Percentiles rank a stretch among this genome's conserved stretches.
phyloP scores from a whole-genome alignment of 1,140 invertebrate species.

The Pararge aegeria region DNA sequence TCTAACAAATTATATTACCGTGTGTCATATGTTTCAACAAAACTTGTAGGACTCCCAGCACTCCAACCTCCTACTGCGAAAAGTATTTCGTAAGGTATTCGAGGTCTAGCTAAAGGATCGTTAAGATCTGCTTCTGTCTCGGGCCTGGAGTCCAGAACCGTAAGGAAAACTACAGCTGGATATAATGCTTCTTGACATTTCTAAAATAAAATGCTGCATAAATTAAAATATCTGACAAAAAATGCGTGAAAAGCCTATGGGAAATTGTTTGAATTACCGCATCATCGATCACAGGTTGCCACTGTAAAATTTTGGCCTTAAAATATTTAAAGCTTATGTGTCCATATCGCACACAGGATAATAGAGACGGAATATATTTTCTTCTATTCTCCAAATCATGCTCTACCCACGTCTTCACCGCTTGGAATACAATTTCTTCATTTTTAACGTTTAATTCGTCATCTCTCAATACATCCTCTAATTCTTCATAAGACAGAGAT shows the following conservation, averaged over 20 bases:
- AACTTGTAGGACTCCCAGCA: conserved; percentile 87
- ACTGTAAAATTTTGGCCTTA: conserved; percentile 81
- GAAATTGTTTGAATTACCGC: conserved; percentile 52
- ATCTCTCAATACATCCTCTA: conserved; percentile 80
- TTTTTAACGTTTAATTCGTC: conserved; percentile 84
- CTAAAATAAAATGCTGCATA: conserved; percentile 35
- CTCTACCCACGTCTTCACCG: conserved; percentile 83
- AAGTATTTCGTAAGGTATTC: conserved; percentile 85
- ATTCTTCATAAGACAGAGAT: conserved; percentile 77
- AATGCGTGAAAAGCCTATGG: background rate
- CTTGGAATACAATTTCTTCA: conserved; percentile 86
- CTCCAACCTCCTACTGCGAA: conserved; percentile 90
- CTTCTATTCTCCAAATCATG: conserved; percentile 74
- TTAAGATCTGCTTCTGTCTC: conserved; percentile 79
- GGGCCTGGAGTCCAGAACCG: conserved; percentile 75
- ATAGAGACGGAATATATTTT: conserved; percentile 79
- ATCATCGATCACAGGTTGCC: conserved; percentile 79
- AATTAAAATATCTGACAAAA: conserved; percentile 8
- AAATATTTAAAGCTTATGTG: conserved; percentile 84
- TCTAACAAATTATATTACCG: no score
- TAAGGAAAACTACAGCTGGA: conserved; percentile 77
- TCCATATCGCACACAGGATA: conserved; percentile 84
- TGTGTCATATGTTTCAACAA: conserved; percentile 89
- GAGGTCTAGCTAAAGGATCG: conserved; percentile 81
- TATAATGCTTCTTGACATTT: conserved; percentile 72